Evolutionary conservation across 2,113 vertebrate genomes (phyloP).

Genomic region (Engraulis encrasicolus): DNA sequence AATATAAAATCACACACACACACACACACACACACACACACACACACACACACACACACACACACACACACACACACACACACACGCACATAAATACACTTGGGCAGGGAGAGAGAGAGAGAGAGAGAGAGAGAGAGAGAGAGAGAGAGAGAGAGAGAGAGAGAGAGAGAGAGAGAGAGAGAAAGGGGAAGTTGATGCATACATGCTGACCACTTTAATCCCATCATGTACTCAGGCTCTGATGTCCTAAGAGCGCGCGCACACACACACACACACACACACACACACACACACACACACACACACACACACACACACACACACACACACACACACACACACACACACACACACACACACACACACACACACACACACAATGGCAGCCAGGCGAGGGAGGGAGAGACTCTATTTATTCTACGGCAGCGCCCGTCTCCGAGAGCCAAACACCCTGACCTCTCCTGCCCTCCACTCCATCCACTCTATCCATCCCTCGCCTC

Average conservation of each 20-base stretch:
- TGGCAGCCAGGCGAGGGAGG: slow-evolving; percentile 25
- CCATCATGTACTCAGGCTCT: slow-evolving; percentile 39
- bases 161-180: not conserved
- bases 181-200: slow-evolving; percentile 13
- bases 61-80: not conserved
- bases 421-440: slow-evolving; percentile 41
- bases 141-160: slow-evolving; percentile 23
- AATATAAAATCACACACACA: not conserved
- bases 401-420: slow-evolving; percentile 50
- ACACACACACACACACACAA: no score
- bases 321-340: no score
- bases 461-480: not conserved
- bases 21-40: not conserved
- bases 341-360: no score
- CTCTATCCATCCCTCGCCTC: not conserved
- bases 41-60: slow-evolving; percentile 17
- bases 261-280: no score
- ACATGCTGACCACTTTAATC: slow-evolving; percentile 48
- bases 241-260: slow-evolving; percentile 39
- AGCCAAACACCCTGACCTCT: slow-evolving; percentile 44
- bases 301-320: no score
- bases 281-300: no score
- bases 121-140: not conserved
- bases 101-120: no score
- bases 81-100: slow-evolving; percentile 2